Conservation (phyloP, 2,888 invertebrate genomes). For the Macrophya annulata region DNA sequence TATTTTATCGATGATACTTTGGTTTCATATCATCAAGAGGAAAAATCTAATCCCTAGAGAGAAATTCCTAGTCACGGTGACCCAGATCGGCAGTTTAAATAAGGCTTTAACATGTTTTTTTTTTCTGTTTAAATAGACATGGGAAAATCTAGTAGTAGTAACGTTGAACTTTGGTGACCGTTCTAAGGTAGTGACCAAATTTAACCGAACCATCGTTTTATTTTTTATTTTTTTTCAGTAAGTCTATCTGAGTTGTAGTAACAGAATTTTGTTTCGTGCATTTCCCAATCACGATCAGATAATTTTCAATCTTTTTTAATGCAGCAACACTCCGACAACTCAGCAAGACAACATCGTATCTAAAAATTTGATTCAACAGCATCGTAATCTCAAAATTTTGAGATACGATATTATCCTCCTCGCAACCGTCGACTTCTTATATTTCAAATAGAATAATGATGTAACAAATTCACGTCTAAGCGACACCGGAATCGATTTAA, state of each 20-base stretch:
- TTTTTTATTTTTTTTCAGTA: neutral
- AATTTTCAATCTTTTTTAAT: neutral
- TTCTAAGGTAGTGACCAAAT: neutral
- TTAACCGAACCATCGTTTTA: neutral
- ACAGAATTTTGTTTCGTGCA: neutral
- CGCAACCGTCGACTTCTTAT: too few relatives aligned
- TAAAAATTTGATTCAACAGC: too few relatives aligned
- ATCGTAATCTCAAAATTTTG: too few relatives aligned
- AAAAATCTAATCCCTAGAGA: neutral
- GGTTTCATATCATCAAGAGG: neutral
- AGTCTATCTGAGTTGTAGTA: neutral
- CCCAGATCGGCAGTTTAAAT: slow-evolving; percentile 3
- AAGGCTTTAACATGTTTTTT: slow-evolving; percentile 15
- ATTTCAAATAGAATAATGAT: too few relatives aligned
- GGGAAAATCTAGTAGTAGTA: slow-evolving; percentile 22
- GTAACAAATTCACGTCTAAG: neutral
- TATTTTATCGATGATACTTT: neutral
- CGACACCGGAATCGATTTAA: neutral
- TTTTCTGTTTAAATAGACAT: neutral
- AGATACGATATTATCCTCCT: too few relatives aligned
- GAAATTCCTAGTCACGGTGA: slow-evolving; percentile 13
- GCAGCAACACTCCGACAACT: neutral
- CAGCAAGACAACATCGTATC: too few relatives aligned
- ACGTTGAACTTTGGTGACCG: slow-evolving; percentile 15
- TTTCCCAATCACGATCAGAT: neutral